phyloP scores from a whole-genome alignment of 2,888 invertebrate genomes.

The Ephialtes manifestator region DNA sequence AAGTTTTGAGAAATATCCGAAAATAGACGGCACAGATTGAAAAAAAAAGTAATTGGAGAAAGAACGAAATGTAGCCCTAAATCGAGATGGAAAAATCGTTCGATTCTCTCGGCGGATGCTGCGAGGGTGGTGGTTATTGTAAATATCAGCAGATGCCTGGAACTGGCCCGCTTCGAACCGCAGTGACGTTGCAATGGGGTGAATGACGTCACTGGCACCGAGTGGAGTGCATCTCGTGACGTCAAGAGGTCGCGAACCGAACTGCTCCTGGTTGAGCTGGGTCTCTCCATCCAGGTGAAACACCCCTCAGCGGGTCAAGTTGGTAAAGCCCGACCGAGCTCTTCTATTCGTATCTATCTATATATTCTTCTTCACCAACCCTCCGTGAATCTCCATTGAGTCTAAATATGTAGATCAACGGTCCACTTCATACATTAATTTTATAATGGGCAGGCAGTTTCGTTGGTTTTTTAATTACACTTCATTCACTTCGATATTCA shows the following conservation, averaged over 20 bases:
- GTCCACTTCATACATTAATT: slow-evolving; percentile 10
- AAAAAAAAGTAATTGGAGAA: slow-evolving; percentile 6
- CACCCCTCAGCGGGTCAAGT: slow-evolving; percentile 50
- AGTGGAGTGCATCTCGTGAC: slow-evolving; percentile 59
- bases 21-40: neutral
- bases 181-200: slow-evolving; percentile 39
- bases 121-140: neutral
- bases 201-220: slow-evolving; percentile 55
- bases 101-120: neutral
- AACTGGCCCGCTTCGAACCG: slow-evolving; percentile 28
- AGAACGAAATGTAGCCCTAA: neutral
- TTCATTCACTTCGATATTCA: neutral
- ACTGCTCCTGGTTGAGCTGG: slow-evolving; percentile 20
- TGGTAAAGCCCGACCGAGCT: slow-evolving; percentile 39
- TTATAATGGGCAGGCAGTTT: neutral
- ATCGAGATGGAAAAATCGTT: slow-evolving; percentile 3
- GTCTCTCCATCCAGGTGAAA: slow-evolving; percentile 40
- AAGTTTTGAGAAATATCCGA: neutral
- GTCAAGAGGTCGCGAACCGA: slow-evolving; percentile 44
- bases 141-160: slow-evolving; percentile 31
- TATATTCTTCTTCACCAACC: neutral
- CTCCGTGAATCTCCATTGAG: neutral
- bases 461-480: neutral
- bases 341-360: neutral
- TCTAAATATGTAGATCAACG: slow-evolving; percentile 16